A percentile compares a stretch with the other conserved stretches of the same genome.
These are phyloP conservation scores for Leptobrachium ailaonicum DNA, from an alignment of 2,113 vertebrate genomes.

Conservation along the genomic window DNA sequence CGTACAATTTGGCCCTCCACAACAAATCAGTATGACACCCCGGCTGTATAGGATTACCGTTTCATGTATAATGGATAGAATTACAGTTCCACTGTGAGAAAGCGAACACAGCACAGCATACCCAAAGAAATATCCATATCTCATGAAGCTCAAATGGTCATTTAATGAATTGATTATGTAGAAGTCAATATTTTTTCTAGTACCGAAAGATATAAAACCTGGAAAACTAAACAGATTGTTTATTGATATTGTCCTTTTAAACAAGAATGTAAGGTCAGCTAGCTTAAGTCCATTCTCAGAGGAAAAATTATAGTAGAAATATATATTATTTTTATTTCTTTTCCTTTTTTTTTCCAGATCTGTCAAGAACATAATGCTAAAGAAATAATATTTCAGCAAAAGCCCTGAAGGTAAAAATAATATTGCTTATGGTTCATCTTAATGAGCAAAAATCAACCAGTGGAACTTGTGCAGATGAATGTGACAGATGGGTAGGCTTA, in stretches of 20 bases:
- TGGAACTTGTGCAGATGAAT: constrained; percentile 64
- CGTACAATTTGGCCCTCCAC: no score
- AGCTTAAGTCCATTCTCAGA: constrained; percentile 36
- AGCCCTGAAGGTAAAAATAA: constrained; percentile 66
- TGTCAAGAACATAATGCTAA: constrained; percentile 38
- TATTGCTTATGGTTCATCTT: constrained; percentile 65
- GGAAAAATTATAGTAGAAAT: constrained; percentile 30
- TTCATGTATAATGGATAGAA: constrained; percentile 14
- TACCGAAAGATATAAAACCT: constrained; percentile 26
- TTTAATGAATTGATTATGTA: constrained; percentile 47
- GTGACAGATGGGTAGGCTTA: constrained; percentile 69
- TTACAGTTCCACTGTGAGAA: constrained; percentile 20
- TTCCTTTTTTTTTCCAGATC: constrained; percentile 30
- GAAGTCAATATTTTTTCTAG: constrained; percentile 46
- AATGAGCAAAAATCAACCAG: constrained; percentile 70
- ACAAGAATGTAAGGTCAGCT: constrained; percentile 44
- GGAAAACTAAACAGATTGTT: constrained; percentile 45
- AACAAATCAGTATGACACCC: no score
- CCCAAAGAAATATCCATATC: constrained; percentile 38
- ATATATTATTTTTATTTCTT: background rate
- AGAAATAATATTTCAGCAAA: constrained; percentile 54
- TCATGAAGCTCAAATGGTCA: constrained; percentile 41
- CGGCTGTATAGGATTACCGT: constrained; percentile 1
- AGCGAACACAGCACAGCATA: background rate
- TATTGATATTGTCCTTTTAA: constrained; percentile 48